A percentile compares a stretch with the other conserved stretches of the same genome.
Evolutionary conservation across 2,113 vertebrate species (phyloP).

Genomic region (Malurus elegans): DNA sequence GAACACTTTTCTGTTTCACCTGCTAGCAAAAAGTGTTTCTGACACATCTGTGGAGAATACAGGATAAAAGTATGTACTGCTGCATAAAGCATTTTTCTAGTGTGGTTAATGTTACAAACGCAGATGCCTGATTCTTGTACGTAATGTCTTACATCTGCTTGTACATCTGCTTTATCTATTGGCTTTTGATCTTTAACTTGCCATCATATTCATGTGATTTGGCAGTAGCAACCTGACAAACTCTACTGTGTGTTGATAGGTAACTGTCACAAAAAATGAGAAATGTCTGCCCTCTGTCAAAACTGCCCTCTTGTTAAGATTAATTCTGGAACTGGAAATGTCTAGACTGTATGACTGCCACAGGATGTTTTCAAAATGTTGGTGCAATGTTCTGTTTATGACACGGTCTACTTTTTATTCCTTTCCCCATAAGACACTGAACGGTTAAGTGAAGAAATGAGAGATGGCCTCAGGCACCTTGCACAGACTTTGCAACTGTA

Average conservation of each 20-base stretch:
- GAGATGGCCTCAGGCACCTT: conserved; percentile 84
- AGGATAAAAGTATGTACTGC: not conserved
- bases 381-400: not conserved
- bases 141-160: not conserved
- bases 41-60: not conserved
- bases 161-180: not conserved
- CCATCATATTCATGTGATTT: not conserved
- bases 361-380: conserved; percentile 28
- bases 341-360: not conserved
- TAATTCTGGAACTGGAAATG: conserved; percentile 10
- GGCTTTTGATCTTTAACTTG: conserved; percentile 27
- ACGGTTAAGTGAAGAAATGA: conserved; percentile 86
- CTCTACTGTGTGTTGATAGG: not conserved
- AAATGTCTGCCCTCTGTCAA: not conserved
- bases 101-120: not conserved
- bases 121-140: not conserved
- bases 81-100: not conserved
- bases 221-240: not conserved
- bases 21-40: not conserved
- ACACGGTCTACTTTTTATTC: conserved; percentile 25
- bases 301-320: conserved; percentile 12
- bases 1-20: not conserved
- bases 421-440: conserved; percentile 73
- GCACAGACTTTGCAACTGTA: conserved; percentile 82
- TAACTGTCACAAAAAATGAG: conserved; percentile 40